These are phyloP conservation scores for Endomychus coccineus DNA, from an alignment of 2,888 invertebrate genomes.

Conservation along the genomic window DNA sequence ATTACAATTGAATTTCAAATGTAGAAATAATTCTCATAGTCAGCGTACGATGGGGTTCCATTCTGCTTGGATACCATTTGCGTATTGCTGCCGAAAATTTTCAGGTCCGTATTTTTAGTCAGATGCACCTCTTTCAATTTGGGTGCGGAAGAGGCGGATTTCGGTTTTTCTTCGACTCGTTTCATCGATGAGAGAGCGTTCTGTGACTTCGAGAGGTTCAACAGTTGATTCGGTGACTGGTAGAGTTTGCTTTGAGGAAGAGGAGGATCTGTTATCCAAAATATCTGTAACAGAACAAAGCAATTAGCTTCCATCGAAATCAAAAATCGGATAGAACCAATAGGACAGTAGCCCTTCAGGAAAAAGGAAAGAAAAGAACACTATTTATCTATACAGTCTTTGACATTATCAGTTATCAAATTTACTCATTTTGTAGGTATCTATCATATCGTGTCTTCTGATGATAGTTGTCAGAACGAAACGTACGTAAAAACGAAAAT, in stretches of 20 bases:
- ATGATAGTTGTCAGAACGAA: too few species aligned
- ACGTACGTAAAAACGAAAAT: too few species aligned
- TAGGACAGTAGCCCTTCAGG: too few species aligned
- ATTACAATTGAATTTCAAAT: conserved; percentile 44
- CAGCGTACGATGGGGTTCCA: conserved; percentile 47
- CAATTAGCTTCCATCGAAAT: too few species aligned
- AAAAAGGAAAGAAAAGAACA: too few species aligned
- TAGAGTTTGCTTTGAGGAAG: conserved; percentile 40
- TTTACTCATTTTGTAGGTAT: too few species aligned
- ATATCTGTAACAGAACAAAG: conserved; percentile 49
- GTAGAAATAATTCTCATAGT: conserved; percentile 61
- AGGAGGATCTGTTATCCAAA: conserved; percentile 51
- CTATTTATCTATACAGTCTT: too few species aligned
- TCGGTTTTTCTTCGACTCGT: conserved; percentile 23
- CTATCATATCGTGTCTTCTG: too few species aligned
- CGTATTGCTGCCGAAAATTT: conserved; percentile 29
- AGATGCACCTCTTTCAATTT: conserved; percentile 14
- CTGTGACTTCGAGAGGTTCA: conserved; percentile 38
- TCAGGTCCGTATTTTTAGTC: conserved; percentile 27
- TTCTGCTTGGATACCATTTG: conserved; percentile 27
- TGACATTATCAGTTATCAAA: too few species aligned
- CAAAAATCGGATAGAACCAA: too few species aligned
- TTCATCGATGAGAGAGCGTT: conserved; percentile 33
- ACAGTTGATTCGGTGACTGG: conserved; percentile 36
- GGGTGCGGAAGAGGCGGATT: conserved; percentile 13